Conservation (phyloP, 2,113 vertebrate genomes). For the Spea multiplicata region DNA sequence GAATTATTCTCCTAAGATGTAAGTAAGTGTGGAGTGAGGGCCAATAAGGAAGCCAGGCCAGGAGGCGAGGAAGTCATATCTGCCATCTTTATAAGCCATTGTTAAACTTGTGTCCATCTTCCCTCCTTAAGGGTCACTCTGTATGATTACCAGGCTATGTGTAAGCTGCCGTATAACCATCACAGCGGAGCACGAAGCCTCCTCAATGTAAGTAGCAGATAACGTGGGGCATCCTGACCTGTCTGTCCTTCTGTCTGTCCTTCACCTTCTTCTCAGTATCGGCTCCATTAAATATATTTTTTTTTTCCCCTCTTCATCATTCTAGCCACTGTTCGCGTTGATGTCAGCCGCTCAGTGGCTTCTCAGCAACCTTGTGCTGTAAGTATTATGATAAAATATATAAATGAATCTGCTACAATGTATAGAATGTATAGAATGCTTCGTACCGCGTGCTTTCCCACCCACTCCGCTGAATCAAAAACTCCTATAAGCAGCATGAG, state of each 20-base stretch:
- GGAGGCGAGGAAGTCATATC: no score
- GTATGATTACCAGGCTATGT: conserved; percentile 96
- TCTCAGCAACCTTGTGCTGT: conserved; percentile 84
- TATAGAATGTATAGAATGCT: no score
- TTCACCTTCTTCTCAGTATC: no score
- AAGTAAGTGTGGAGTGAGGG: no score
- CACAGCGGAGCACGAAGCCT: conserved; percentile 78
- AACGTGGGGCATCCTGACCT: neutral
- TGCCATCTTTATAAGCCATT: no score
- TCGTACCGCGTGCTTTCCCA: no score
- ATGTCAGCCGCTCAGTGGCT: conserved; percentile 76
- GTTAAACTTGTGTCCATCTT: neutral
- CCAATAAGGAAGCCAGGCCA: no score
- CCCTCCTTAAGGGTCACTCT: conserved; percentile 77
- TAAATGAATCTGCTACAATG: neutral
- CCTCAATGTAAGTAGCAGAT: conserved; percentile 72
- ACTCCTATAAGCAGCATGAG: no score
- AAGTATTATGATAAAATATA: conserved; percentile 59
- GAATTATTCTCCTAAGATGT: no score
- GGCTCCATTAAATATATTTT: conserved; percentile 11
- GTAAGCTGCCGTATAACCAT: conserved; percentile 74
- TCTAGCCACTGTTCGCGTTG: conserved; percentile 81
- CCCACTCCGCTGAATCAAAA: no score
- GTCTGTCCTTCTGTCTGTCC: no score
- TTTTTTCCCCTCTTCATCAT: conserved; percentile 43